Evolutionary conservation across 2,888 invertebrate genomes (phyloP).

Genomic region (Polyommatus iphigenia): DNA sequence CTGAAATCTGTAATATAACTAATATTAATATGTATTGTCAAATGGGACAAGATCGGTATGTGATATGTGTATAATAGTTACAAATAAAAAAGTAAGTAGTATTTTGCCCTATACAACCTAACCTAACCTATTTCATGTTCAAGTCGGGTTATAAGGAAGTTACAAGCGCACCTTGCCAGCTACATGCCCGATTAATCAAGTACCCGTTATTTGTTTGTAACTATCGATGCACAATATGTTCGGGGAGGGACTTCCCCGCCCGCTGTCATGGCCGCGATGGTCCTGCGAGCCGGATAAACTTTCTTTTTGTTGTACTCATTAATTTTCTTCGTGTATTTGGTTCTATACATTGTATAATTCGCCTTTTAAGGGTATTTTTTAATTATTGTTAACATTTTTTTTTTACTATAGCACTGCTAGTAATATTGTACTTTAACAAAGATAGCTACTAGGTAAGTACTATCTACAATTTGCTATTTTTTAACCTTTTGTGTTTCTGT

Average conservation of each 20-base stretch:
- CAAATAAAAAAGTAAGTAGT: background rate
- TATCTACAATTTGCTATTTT: background rate
- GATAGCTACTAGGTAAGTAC: too few species aligned
- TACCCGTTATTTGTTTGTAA: constrained; percentile 17
- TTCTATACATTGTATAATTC: background rate
- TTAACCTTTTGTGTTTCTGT: background rate
- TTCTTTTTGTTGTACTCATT: constrained; percentile 32
- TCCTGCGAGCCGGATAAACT: constrained; percentile 42
- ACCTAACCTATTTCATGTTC: background rate
- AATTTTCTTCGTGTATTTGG: background rate
- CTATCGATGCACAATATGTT: constrained; percentile 28
- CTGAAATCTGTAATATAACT: too few species aligned
- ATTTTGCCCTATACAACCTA: background rate
- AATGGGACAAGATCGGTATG: too few species aligned
- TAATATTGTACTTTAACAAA: too few species aligned
- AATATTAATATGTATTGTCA: too few species aligned
- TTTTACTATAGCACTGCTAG: too few species aligned
- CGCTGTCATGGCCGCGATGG: constrained; percentile 40
- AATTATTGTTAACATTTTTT: background rate
- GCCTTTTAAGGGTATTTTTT: background rate
- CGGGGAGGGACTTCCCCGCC: constrained; percentile 22
- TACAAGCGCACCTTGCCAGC: background rate
- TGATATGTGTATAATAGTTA: too few species aligned
- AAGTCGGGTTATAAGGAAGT: background rate
- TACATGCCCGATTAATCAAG: background rate